A percentile compares a stretch with the other conserved stretches of the same genome.
phyloP scores from a whole-genome alignment of 2,888 invertebrate species.

The Nomada ruficornis region DNA sequence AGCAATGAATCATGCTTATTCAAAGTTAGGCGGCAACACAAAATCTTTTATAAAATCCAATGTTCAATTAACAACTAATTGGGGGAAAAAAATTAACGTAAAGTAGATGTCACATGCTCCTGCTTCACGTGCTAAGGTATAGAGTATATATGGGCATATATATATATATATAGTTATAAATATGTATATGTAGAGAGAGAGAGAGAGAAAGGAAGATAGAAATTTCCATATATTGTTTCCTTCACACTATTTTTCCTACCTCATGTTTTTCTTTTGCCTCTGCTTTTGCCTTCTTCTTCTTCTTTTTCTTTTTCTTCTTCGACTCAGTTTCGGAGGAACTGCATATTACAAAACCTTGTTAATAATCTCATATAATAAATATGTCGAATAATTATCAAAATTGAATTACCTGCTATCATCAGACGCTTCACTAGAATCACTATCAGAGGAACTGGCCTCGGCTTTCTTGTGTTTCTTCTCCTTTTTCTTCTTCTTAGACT shows the following conservation, averaged over 20 bases:
- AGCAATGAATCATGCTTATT: constrained; percentile 79
- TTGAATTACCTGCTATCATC: constrained; percentile 81
- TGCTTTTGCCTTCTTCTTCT: constrained; percentile 91
- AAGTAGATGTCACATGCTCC: constrained; percentile 69
- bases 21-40: constrained; percentile 72
- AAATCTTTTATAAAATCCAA: constrained; percentile 61
- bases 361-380: not conserved
- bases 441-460: constrained; percentile 80
- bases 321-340: constrained; percentile 90
- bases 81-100: constrained; percentile 60
- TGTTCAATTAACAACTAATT: constrained; percentile 66
- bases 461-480: constrained; percentile 82
- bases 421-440: constrained; percentile 81
- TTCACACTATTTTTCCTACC: constrained; percentile 61
- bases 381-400: not conserved
- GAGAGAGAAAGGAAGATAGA: constrained; percentile 62
- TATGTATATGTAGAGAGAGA: constrained; percentile 68
- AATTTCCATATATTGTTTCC: constrained; percentile 48
- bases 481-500: constrained; percentile 83
- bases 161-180: constrained; percentile 55
- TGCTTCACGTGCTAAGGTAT: constrained; percentile 69
- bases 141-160: constrained; percentile 47
- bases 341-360: constrained; percentile 66
- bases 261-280: constrained; percentile 82
- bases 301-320: constrained; percentile 91